Evolutionary conservation across 2,888 invertebrate species (phyloP), one percentile per base, ranked within the genome.

Genomic region (Hirtodrosophila trivittata): DNA sequence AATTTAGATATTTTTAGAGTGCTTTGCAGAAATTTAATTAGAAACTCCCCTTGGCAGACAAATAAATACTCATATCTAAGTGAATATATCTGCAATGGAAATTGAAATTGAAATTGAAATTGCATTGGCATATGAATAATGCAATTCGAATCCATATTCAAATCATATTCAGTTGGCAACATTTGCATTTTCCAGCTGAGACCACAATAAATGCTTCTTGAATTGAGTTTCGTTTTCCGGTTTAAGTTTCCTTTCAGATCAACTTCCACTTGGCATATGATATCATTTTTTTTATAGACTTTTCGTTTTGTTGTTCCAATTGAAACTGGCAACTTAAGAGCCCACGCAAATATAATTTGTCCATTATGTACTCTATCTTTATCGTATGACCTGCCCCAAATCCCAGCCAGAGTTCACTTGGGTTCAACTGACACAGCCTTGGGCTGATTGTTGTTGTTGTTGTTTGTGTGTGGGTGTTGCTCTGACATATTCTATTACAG

Each of bases 371-470:
- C 18, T 21, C 18, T 50, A 56, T 62, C 35, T 58, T 54, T 49
- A 52, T 37, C 76, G 52, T 26, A 30, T 37, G 68, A 73, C 35
- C 51, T 56, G 47, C 64, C 71, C 51, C 45, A 49, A n/a, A 46
- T 32, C 54, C 33, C 18, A 21, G 18, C 18, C 18, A 47, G 12
- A 57, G 80, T 75, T 77, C 58, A 78, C 8, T 54, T 7, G 58
- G 33, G 84, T 80, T 80, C 73, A 63, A 6, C 16, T 9, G 7
- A 9, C 18, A 7, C 12, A 72, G 33, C 77, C 77, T 76, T 77
- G 84, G 63, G 58, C 49, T 45, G 39, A 10, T 45, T 38, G 12
- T 10, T 47, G 16, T 41, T 51, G 28, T 39, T 33, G 12, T 14
- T 49, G 4, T 52, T 12, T 16, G 6, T 18, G 14, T 32, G 62